Percentiles rank a stretch among this genome's conserved stretches.
phyloP scores from a whole-genome alignment of 1,140 invertebrate genomes.

The Holotrichia oblita region DNA sequence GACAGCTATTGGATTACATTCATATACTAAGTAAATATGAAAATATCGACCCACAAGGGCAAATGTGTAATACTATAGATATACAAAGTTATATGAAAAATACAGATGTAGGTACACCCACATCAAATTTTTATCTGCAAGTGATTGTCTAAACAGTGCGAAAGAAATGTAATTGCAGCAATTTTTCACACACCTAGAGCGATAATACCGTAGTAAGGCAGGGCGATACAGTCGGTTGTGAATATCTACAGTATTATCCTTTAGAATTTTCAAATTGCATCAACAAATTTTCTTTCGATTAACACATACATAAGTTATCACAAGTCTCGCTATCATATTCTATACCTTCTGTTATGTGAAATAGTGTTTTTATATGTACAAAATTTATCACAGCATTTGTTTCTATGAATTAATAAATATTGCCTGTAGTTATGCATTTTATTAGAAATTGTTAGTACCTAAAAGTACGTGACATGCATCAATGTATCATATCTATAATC shows the following conservation, averaged over 20 bases:
- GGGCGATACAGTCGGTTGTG: neutral
- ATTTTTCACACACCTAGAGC: neutral
- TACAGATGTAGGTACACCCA: slow-evolving; percentile 9
- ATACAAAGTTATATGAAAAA: slow-evolving; percentile 35
- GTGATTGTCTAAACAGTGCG: slow-evolving; percentile 26
- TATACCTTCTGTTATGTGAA: slow-evolving; percentile 19
- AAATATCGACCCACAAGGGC: neutral
- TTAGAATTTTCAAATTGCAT: neutral
- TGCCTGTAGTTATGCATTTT: slow-evolving; percentile 21
- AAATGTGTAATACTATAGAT: slow-evolving; percentile 22
- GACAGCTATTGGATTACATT: slow-evolving; percentile 30
- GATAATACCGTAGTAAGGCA: neutral
- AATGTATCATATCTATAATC: neutral
- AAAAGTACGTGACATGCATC: neutral
- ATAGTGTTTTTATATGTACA: slow-evolving; percentile 14
- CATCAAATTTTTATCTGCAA: slow-evolving; percentile 29
- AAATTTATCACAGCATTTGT: slow-evolving; percentile 36
- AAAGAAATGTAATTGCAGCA: neutral
- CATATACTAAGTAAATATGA: slow-evolving; percentile 30
- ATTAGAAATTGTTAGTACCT: neutral
- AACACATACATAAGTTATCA: slow-evolving; percentile 4
- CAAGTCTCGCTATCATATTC: slow-evolving; percentile 15
- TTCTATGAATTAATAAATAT: slow-evolving; percentile 23
- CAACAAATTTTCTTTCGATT: neutral
- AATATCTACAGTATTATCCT: neutral